Conservation (phyloP, 2,113 vertebrate species). For the Capreolus pygargus region DNA sequence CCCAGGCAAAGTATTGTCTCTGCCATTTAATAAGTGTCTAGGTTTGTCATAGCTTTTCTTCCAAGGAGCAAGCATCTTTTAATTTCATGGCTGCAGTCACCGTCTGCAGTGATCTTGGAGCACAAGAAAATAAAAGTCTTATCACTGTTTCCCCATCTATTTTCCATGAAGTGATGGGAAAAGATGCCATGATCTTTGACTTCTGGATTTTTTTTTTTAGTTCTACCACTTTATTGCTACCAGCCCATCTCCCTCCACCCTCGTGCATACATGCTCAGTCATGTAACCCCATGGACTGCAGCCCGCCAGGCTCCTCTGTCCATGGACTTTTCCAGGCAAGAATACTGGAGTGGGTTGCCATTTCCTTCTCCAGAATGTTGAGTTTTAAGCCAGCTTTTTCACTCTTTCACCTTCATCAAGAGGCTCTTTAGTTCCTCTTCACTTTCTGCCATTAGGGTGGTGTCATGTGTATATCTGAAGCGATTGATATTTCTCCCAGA, state of each 20-base stretch:
- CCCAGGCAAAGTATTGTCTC: neutral
- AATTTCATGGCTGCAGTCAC: neutral
- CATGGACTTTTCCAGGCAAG: too few relatives aligned
- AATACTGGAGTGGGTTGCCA: too few relatives aligned
- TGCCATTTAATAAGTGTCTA: neutral
- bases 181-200: neutral
- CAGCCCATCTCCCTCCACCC: too few relatives aligned
- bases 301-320: too few relatives aligned
- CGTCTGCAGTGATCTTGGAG: neutral
- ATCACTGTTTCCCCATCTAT: neutral
- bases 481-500: neutral
- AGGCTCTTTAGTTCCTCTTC: neutral
- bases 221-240: too few relatives aligned
- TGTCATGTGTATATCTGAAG: neutral
- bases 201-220: neutral
- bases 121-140: neutral
- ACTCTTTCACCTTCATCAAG: neutral
- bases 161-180: neutral
- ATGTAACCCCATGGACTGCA: too few relatives aligned
- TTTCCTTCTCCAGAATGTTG: too few relatives aligned
- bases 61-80: neutral
- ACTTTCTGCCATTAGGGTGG: neutral
- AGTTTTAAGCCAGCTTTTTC: neutral
- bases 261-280: too few relatives aligned
- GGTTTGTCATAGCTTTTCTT: neutral